Evolutionary conservation across 1,140 invertebrate genomes (phyloP), one percentile per base, ranked within the genome.

Genomic region (Mamestra configurata): DNA sequence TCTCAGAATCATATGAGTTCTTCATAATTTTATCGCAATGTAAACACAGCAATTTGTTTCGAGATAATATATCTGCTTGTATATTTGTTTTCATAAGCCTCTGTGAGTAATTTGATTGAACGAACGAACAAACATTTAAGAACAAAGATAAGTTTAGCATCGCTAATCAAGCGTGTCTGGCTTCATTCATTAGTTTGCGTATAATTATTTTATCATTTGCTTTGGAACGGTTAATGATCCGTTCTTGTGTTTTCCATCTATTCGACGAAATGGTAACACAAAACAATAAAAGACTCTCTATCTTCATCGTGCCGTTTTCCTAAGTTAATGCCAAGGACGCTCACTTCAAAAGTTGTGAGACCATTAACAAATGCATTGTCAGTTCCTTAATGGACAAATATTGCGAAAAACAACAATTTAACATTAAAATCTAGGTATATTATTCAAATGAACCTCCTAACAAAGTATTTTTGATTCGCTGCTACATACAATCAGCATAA

Each of bases 121-220:
- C 64, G 18, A 64, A 18, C n/a, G 40, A 24, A 18, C 40, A 68
- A 40, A 27, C 8, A 49, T 68, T 37, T 46, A 70, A 27, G 37
- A 49, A 70, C 66, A 70, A 49, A 70, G 40, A 49, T 70, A 70
- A 70, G 15, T 70, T 70, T 70, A 70, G 40, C 37, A n/a, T 24
- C 66, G 18, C 40, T 46, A 46, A 70, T 70, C 20, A 46, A 46
- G 40, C 40, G 40, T 70, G 64, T 68, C 37, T 70, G 64, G 22
- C 20, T 70, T 70, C 66, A 49, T 70, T 43, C 66, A 46, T 70
- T 70, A 24, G 66, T 70, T 70, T 70, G 40, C 22, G 11, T 24
- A 49, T 70, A 13, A 22, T n/a, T 46, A 37, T 46, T 49, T 46
- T 46, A 70, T 70, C 37, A 49, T 70, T 70, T 20, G 40, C 40